Percentiles rank a stretch among this genome's conserved stretches.
Conservation (phyloP, 1,140 invertebrate genomes). For the Aporrectodea caliginosa region DNA sequence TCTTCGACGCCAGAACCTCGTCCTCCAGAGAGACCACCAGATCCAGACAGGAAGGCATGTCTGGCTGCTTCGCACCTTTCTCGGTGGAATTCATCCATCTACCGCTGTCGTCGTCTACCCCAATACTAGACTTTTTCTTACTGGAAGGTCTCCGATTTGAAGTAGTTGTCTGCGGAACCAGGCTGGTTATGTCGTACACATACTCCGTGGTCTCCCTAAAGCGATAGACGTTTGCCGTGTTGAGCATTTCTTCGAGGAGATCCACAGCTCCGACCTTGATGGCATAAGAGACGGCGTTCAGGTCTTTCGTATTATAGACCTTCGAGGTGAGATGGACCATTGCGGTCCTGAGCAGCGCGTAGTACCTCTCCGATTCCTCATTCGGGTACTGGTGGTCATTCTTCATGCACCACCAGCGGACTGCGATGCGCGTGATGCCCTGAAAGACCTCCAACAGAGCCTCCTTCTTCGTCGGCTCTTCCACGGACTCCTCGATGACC, state of each 20-base stretch:
- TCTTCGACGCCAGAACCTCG: constrained; percentile 27
- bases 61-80: background rate
- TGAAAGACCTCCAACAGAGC: constrained; percentile 16
- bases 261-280: constrained; percentile 17
- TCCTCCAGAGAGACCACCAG: constrained; percentile 28
- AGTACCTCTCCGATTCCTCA: constrained; percentile 24
- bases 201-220: background rate
- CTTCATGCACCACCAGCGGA: constrained; percentile 32
- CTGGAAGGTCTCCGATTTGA: background rate
- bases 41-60: constrained; percentile 22
- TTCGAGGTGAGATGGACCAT: constrained; percentile 28
- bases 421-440: constrained; percentile 12
- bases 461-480: constrained; percentile 7
- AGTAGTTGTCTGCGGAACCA: constrained; percentile 15
- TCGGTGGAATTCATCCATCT: background rate
- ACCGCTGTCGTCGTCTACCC: constrained; percentile 6
- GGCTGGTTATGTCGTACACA: constrained; percentile 30
- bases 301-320: constrained; percentile 12
- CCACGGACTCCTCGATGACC: constrained; percentile 14
- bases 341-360: constrained; percentile 17
- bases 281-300: constrained; percentile 20
- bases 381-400: constrained; percentile 20
- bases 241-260: constrained; percentile 24
- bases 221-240: constrained; percentile 17
- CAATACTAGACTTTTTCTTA: background rate